A percentile compares a stretch with the other conserved stretches of the same genome.
These are phyloP conservation scores for Planococcus citri DNA, from an alignment of 1,140 invertebrate genomes.

Conservation along the genomic window DNA sequence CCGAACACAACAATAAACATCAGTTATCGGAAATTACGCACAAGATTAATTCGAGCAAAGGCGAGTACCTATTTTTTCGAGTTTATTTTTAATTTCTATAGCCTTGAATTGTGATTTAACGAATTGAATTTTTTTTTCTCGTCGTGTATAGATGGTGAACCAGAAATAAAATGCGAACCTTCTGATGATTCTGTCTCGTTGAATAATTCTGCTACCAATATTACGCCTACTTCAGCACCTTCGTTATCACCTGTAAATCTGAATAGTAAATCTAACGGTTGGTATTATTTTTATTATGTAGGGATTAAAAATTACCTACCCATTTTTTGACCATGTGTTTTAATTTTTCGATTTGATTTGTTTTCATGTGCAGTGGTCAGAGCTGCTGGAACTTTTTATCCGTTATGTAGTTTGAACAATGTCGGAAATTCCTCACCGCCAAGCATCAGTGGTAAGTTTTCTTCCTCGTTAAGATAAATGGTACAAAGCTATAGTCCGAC, in stretches of 20 bases:
- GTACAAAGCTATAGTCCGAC: too few relatives aligned
- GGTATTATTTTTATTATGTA: constrained; percentile 5
- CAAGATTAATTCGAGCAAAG: background rate
- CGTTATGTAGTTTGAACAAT: constrained; percentile 49
- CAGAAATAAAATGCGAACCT: constrained; percentile 10
- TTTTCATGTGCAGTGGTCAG: constrained; percentile 76
- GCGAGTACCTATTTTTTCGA: background rate
- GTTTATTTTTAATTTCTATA: background rate
- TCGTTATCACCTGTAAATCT: background rate
- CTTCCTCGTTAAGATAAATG: background rate
- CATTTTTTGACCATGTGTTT: background rate
- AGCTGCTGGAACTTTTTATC: constrained; percentile 85
- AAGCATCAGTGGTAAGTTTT: constrained; percentile 23
- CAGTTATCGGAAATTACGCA: background rate
- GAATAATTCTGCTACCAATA: background rate
- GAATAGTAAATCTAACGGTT: constrained; percentile 16
- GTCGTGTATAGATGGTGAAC: background rate
- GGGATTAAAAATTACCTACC: too few relatives aligned
- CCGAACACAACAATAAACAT: constrained; percentile 54
- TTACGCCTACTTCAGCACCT: background rate
- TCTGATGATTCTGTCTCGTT: background rate
- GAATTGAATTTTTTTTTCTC: background rate
- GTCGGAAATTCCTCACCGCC: constrained; percentile 30
- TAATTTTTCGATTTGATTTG: constrained; percentile 34
- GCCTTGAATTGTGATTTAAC: too few relatives aligned